phyloP scores from a whole-genome alignment of 2,113 vertebrate species.

The Camarhynchus parvulus region DNA sequence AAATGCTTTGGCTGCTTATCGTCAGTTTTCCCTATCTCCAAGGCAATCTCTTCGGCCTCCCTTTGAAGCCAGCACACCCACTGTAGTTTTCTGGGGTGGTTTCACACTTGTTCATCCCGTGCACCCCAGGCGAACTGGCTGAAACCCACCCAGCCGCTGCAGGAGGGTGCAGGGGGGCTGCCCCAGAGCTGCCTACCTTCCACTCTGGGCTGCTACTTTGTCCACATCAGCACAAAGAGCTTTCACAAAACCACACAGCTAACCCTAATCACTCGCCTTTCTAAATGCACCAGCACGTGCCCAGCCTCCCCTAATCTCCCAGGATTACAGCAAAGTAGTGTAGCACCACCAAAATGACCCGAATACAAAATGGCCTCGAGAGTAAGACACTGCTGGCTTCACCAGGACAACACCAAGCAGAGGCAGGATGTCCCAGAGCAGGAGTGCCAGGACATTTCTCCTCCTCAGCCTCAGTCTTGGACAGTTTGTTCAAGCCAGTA shows the following conservation, averaged over 20 bases:
- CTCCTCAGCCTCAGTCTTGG: background rate
- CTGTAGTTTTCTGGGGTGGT: background rate
- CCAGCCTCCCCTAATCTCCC: slow-evolving; percentile 48
- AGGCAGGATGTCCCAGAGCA: background rate
- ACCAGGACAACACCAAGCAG: background rate
- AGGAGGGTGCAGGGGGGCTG: background rate
- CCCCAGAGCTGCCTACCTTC: background rate
- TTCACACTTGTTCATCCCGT: background rate
- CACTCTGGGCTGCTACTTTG: background rate
- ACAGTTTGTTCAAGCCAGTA: background rate
- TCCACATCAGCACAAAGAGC: slow-evolving; percentile 42
- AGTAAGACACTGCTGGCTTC: rapidly evolving
- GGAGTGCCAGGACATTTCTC: background rate
- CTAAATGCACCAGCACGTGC: slow-evolving; percentile 59
- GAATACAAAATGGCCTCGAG: slow-evolving; percentile 6
- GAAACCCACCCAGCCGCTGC: background rate
- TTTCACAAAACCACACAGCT: slow-evolving; percentile 34
- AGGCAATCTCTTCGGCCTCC: background rate
- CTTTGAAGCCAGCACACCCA: background rate
- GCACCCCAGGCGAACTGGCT: background rate
- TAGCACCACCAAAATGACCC: slow-evolving; percentile 49
- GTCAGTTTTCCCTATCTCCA: background rate
- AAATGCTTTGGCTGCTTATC: background rate
- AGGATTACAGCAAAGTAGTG: slow-evolving; percentile 49
- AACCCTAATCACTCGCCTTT: slow-evolving; percentile 57